These are phyloP conservation scores for Pararge aegeria DNA, from an alignment of 1,140 invertebrate genomes.

Conservation along the genomic window DNA sequence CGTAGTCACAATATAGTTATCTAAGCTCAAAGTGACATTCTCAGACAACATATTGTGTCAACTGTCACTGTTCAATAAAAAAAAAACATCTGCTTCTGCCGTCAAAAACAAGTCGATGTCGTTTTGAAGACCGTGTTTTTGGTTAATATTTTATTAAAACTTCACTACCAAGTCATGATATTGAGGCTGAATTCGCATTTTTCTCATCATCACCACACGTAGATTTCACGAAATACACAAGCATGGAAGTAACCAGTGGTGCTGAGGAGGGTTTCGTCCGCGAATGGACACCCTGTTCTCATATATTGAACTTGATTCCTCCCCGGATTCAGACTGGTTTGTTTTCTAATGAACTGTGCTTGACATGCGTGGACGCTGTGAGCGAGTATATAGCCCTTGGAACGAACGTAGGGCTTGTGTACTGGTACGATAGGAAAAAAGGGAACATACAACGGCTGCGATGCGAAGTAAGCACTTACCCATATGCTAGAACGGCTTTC, in stretches of 20 bases:
- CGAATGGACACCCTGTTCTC: slow-evolving; percentile 91
- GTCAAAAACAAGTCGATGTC: neutral
- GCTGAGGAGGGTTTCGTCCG: slow-evolving; percentile 83
- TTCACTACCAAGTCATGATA: neutral
- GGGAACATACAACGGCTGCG: slow-evolving; percentile 87
- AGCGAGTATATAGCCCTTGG: slow-evolving; percentile 91
- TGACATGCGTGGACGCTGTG: slow-evolving; percentile 91
- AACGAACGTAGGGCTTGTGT: slow-evolving; percentile 91
- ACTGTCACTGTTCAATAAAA: too few relatives aligned
- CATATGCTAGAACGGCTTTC: slow-evolving; percentile 36
- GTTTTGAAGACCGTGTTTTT: neutral
- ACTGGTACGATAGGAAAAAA: slow-evolving; percentile 90
- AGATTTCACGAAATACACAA: neutral
- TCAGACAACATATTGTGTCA: too few relatives aligned
- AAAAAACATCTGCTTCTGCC: too few relatives aligned
- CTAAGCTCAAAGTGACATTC: too few relatives aligned
- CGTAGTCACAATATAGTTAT: too few relatives aligned
- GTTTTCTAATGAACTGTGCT: slow-evolving; percentile 87
- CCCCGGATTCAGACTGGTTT: slow-evolving; percentile 88
- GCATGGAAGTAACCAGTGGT: slow-evolving; percentile 71
- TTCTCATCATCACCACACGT: neutral
- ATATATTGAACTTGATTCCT: slow-evolving; percentile 89
- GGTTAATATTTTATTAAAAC: neutral
- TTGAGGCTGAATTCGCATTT: neutral
- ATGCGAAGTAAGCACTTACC: slow-evolving; percentile 85